Percentiles rank a stretch among this genome's conserved stretches.
Evolutionary conservation across 2,113 vertebrate species (phyloP).

Genomic region (Callipepla squamata): DNA sequence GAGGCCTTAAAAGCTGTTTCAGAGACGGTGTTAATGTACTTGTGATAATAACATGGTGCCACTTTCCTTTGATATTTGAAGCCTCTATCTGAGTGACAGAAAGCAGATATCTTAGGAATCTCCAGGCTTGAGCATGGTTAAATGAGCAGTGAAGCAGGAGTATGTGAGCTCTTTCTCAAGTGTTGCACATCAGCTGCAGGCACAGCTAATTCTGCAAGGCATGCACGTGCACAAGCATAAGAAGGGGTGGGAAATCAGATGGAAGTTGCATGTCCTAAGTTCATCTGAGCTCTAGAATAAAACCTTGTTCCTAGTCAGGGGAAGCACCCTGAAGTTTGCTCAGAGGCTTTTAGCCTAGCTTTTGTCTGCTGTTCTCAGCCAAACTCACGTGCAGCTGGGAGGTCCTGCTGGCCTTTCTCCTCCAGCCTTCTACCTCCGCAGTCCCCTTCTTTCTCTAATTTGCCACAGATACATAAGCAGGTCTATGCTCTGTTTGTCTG

Average conservation of each 20-base stretch:
- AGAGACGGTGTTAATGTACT: background rate
- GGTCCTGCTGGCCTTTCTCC: background rate
- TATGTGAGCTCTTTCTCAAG: background rate
- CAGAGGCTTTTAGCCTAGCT: background rate
- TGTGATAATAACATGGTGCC: background rate
- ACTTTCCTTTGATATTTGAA: constrained; percentile 36
- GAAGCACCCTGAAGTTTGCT: background rate
- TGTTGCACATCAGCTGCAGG: background rate
- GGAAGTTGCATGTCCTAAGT: background rate
- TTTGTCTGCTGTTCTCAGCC: background rate
- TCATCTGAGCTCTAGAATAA: background rate
- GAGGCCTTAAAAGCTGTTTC: constrained; percentile 6
- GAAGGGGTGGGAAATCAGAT: background rate
- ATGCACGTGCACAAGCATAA: background rate
- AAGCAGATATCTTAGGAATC: constrained; percentile 32
- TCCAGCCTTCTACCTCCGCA: background rate
- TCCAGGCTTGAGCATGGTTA: background rate
- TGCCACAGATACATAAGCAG: background rate
- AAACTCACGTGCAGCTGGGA: background rate
- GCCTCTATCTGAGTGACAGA: background rate
- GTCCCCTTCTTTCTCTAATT: background rate
- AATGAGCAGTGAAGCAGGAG: background rate
- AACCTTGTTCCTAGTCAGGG: background rate
- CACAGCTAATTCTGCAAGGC: background rate
- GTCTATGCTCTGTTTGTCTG: background rate